phyloP scores from a whole-genome alignment of 1,140 invertebrate species.

The Tetragnatha versicolor region DNA sequence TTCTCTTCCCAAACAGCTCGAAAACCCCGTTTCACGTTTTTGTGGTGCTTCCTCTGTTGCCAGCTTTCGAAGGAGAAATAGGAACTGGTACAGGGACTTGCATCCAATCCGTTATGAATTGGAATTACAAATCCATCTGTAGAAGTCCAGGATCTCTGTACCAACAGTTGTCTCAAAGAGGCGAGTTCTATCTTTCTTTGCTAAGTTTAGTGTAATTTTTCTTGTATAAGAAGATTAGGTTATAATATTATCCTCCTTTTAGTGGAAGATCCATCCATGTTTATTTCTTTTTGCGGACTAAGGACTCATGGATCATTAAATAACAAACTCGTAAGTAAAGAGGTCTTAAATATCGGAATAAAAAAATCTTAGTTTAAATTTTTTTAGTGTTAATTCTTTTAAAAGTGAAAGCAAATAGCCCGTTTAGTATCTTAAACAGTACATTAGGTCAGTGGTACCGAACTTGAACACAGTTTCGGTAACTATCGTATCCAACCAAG shows the following conservation, averaged over 20 bases:
- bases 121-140: slow-evolving; percentile 94
- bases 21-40: slow-evolving; percentile 84
- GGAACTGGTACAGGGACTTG: slow-evolving; percentile 85
- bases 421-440: too few species aligned
- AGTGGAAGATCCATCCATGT: slow-evolving; percentile 83
- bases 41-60: slow-evolving; percentile 92
- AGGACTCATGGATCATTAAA: slow-evolving; percentile 83
- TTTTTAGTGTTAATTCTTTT: too few species aligned
- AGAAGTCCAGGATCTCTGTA: slow-evolving; percentile 67
- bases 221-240: neutral
- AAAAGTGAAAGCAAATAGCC: too few species aligned
- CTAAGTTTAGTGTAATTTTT: neutral
- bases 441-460: too few species aligned
- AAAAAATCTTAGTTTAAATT: neutral
- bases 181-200: neutral
- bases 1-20: slow-evolving; percentile 66
- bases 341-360: neutral
- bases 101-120: slow-evolving; percentile 92
- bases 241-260: slow-evolving; percentile 43
- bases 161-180: slow-evolving; percentile 61
- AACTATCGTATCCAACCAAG: too few species aligned
- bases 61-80: slow-evolving; percentile 94
- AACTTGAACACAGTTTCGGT: too few species aligned
- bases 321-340: slow-evolving; percentile 74
- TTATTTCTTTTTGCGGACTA: slow-evolving; percentile 91